Conservation (phyloP, 1,140 invertebrate genomes). For the Calliphora vicina region DNA sequence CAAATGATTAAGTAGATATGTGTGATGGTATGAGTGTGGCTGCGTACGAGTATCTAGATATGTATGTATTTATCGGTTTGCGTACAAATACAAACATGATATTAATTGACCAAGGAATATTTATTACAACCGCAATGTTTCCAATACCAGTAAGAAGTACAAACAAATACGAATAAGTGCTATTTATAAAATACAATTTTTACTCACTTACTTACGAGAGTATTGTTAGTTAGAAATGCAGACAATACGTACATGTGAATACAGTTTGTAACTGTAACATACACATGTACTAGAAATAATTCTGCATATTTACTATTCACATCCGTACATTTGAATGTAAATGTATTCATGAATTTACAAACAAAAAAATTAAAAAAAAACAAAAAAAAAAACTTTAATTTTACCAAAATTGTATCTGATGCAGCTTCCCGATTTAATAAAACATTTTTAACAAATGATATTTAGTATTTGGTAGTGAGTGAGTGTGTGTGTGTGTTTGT, state of each 20-base stretch:
- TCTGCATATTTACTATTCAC: background rate
- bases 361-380: too few relatives aligned
- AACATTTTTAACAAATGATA: background rate
- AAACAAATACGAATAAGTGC: background rate
- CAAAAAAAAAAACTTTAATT: background rate
- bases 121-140: constrained; percentile 26
- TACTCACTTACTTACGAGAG: background rate
- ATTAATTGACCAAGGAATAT: constrained; percentile 28
- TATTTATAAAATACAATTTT: background rate
- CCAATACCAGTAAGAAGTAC: background rate
- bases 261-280: background rate
- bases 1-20: background rate
- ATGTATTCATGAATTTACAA: background rate
- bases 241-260: background rate
- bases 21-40: background rate
- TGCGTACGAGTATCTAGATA: background rate
- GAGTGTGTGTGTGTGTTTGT: too few relatives aligned
- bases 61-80: background rate
- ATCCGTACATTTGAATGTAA: background rate
- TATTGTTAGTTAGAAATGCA: background rate
- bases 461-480: background rate
- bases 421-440: background rate
- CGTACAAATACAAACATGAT: background rate
- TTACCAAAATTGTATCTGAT: background rate
- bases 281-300: background rate